Base-by-base conservation (phyloP, 2,797 vertebrate genomes). In the Acanthurus tractus region DNA sequence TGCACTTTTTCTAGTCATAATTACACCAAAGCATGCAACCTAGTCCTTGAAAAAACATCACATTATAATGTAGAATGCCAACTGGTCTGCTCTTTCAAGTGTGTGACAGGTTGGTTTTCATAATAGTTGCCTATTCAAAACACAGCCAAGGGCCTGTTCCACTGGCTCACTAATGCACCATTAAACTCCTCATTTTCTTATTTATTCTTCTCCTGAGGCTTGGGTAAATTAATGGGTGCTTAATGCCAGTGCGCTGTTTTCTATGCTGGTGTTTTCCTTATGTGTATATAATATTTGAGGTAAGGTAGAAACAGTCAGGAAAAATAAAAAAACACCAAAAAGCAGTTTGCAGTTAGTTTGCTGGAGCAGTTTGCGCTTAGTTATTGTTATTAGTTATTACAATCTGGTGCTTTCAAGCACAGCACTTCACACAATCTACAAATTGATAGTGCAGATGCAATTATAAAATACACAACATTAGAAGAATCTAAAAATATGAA, bases 121-220 rank as follows among this genome's bases (percentile, higher is more conserved):
- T 77, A 82, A 86, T 74, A 82, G 75, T 66, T 87, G 77, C 73
- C 73, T 79, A 58, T 83, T 86, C 61, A 84, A 81, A 89, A 88
- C 76, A 87, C 64, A 76, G 73, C 86, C 79, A 49, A 66, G 52
- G 82, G 84, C 50, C 48, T 83, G 64, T 86, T 89, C 63, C 56
- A 85, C 82, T 74, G 67, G 79, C 77, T 89, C 77, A 79, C 84
- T 90, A 91, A 92, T 81, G 82, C 70, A 77, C 84, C 84, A 89
- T 88, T 89, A 89, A 89, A 88, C 82, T 88, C 49, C 48, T 92
- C 63, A 79, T 88, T 92, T 89, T 88, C 74, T 74, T 88, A 85
- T 87, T 88, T 92, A 87, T 86, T 85, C 56, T 84, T 59, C 82
- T 90, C 83, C 81, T 63, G 70, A 78, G 88, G 88, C 86, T 78